Percentiles rank a stretch among this genome's conserved stretches.
Evolutionary conservation across 2,797 vertebrate genomes (phyloP).

Genomic region (Sternotherus odoratus): DNA sequence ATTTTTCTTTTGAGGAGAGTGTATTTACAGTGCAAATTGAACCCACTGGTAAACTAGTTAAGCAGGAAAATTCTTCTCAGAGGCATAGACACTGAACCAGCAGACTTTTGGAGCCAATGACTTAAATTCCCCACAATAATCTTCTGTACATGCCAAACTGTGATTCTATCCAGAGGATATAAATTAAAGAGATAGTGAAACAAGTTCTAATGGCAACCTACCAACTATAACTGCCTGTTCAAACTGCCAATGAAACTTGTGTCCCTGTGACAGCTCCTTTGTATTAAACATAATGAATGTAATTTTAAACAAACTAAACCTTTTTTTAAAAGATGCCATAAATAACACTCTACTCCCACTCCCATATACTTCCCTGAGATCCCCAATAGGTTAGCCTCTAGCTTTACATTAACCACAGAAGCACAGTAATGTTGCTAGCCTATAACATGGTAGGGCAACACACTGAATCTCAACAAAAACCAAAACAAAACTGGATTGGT

Average conservation of each 20-base stretch:
- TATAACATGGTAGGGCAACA: fast-evolving
- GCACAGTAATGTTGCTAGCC: fast-evolving
- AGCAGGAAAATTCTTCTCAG: neutral
- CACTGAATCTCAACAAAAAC: neutral
- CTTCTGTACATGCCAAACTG: neutral
- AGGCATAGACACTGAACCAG: slow-evolving; percentile 2
- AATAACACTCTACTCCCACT: neutral
- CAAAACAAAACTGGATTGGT: neutral
- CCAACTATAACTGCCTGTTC: neutral
- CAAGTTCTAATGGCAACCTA: neutral
- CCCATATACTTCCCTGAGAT: fast-evolving
- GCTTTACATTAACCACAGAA: neutral
- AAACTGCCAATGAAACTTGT: slow-evolving; percentile 11
- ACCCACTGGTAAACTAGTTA: slow-evolving; percentile 24
- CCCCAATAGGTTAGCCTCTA: neutral
- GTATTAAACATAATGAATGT: neutral
- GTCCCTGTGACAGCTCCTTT: neutral
- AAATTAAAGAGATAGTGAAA: slow-evolving; percentile 9
- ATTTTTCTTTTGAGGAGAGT: slow-evolving; percentile 2
- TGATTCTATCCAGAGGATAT: neutral
- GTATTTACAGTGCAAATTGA: slow-evolving; percentile 50
- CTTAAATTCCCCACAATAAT: neutral
- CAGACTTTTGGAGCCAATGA: slow-evolving; percentile 26
- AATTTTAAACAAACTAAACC: neutral
- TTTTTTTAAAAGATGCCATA: neutral